Conservation (phyloP, 2,888 invertebrate species). For the Drosophila histrio region DNA sequence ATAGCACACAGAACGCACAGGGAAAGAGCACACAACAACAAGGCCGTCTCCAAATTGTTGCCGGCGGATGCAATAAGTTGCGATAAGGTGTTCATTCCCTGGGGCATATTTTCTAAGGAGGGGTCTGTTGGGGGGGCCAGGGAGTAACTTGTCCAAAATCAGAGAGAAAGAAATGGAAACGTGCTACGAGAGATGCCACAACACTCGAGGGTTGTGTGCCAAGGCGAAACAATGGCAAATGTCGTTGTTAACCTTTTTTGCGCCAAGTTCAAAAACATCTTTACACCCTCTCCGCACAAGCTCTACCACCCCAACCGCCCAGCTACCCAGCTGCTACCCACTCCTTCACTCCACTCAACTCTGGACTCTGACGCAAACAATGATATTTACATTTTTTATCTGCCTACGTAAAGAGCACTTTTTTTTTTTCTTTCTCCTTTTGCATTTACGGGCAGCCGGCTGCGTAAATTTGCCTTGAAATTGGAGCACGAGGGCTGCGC, state of each 20-base stretch:
- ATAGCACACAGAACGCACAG: conserved; percentile 10
- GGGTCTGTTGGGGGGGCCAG: background rate
- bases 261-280: conserved; percentile 62
- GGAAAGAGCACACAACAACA: conserved; percentile 40
- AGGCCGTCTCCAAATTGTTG: conserved; percentile 77
- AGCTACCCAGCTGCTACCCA: background rate
- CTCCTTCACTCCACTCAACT: background rate
- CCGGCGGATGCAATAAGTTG: conserved; percentile 80
- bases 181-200: conserved; percentile 26
- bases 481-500: conserved; percentile 54
- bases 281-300: conserved; percentile 21
- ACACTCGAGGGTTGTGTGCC: conserved; percentile 43
- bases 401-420: conserved; percentile 53
- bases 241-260: conserved; percentile 76
- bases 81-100: conserved; percentile 79
- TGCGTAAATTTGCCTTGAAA: conserved; percentile 69
- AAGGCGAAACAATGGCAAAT: conserved; percentile 74
- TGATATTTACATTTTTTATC: conserved; percentile 78
- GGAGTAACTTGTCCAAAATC: conserved; percentile 74
- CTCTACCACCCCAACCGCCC: background rate
- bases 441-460: conserved; percentile 39
- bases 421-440: conserved; percentile 48
- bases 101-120: conserved; percentile 54
- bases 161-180: conserved; percentile 59
- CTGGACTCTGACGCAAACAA: conserved; percentile 71